Percentiles rank a stretch among this genome's conserved stretches.
These are phyloP conservation scores for Hymenopus coronatus DNA, from an alignment of 2,888 invertebrate species.

Conservation along the genomic window DNA sequence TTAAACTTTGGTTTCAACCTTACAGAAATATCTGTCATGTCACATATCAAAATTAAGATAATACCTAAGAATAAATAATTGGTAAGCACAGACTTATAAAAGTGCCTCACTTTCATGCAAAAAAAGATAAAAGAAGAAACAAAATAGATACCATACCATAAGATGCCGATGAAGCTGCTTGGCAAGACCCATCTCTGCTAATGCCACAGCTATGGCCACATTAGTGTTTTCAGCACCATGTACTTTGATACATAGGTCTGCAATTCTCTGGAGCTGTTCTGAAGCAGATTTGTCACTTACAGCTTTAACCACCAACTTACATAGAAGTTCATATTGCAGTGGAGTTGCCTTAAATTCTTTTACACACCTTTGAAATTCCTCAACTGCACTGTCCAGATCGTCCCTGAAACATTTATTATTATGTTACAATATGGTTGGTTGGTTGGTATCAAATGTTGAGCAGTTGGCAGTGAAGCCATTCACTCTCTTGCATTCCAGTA, in stretches of 20 bases:
- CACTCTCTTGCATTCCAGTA: too few relatives aligned
- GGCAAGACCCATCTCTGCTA: constrained; percentile 55
- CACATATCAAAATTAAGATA: background rate
- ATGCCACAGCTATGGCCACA: constrained; percentile 52
- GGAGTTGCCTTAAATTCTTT: constrained; percentile 60
- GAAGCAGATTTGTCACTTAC: constrained; percentile 41
- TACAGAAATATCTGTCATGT: background rate
- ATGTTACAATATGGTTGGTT: background rate
- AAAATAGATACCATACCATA: constrained; percentile 40
- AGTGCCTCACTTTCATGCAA: background rate
- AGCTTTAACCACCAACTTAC: constrained; percentile 40
- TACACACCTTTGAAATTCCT: constrained; percentile 53
- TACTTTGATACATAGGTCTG: constrained; percentile 44
- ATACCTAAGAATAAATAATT: background rate
- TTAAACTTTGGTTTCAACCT: background rate
- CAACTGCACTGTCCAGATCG: constrained; percentile 53
- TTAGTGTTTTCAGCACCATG: constrained; percentile 49
- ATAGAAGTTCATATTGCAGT: constrained; percentile 60
- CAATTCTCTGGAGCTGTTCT: constrained; percentile 44
- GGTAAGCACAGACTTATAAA: too few relatives aligned
- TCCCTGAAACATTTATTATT: constrained; percentile 42
- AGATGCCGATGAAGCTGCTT: constrained; percentile 53
- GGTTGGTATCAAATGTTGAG: too few relatives aligned
- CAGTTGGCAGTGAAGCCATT: too few relatives aligned
- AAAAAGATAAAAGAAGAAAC: background rate